phyloP scores from a whole-genome alignment of 1,140 invertebrate species.

The Microplitis mediator region DNA sequence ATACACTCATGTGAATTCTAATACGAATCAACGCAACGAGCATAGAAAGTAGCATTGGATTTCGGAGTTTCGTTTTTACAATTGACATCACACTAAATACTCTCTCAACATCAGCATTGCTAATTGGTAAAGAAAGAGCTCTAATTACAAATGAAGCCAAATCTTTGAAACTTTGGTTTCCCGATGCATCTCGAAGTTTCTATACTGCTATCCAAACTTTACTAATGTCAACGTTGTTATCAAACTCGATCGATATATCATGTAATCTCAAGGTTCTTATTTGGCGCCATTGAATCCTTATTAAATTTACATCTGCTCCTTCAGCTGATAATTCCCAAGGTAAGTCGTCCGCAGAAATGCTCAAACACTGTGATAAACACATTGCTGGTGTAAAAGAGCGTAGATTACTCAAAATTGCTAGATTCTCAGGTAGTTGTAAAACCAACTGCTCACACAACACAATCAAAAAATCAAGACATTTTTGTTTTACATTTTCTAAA shows the following conservation, averaged over 20 bases:
- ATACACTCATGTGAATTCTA: no score
- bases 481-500: background rate
- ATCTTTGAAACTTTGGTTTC: constrained; percentile 31
- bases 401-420: background rate
- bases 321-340: constrained; percentile 3
- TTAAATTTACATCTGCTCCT: background rate
- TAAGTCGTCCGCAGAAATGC: background rate
- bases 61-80: constrained; percentile 34
- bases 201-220: constrained; percentile 36
- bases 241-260: background rate
- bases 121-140: constrained; percentile 34
- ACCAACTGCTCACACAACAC: background rate
- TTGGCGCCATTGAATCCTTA: background rate
- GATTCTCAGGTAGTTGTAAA: constrained; percentile 8
- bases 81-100: constrained; percentile 36
- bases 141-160: constrained; percentile 30
- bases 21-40: constrained; percentile 33
- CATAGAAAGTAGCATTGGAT: constrained; percentile 27
- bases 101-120: constrained; percentile 40
- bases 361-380: background rate
- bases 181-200: constrained; percentile 34
- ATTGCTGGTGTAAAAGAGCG: background rate
- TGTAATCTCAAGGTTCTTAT: background rate
- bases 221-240: constrained; percentile 1
- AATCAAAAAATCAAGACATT: background rate